phyloP scores from a whole-genome alignment of 2,797 vertebrate species.

The Lutjanus campechanus region DNA sequence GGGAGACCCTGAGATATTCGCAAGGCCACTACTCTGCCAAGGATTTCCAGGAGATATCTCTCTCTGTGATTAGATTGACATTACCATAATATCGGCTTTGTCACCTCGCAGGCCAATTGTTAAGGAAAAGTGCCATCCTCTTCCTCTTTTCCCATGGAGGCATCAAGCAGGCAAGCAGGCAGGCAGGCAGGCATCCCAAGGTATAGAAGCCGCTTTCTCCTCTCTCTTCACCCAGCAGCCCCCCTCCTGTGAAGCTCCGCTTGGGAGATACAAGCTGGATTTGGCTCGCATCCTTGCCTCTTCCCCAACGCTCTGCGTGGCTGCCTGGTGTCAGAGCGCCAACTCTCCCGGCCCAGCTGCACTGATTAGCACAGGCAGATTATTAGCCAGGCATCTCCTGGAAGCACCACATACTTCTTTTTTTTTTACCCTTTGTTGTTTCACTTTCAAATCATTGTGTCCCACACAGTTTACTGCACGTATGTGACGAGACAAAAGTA shows the following conservation, averaged over 20 bases:
- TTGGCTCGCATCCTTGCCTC: conserved; percentile 83
- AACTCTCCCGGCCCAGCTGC: conserved; percentile 90
- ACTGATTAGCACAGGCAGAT: conserved; percentile 91
- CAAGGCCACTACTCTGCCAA: conserved; percentile 66
- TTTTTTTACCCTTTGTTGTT: conserved; percentile 63
- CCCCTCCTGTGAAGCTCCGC: conserved; percentile 71
- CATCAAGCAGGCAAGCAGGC: conserved; percentile 58
- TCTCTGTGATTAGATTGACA: conserved; percentile 82
- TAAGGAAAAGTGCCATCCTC: conserved; percentile 72
- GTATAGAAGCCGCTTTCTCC: conserved; percentile 76
- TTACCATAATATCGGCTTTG: conserved; percentile 87
- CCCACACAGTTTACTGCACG: conserved; percentile 36
- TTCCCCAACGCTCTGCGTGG: conserved; percentile 85
- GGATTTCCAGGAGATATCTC: conserved; percentile 73
- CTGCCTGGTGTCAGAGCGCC: conserved; percentile 88
- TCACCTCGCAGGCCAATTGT: conserved; percentile 82
- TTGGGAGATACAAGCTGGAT: conserved; percentile 89
- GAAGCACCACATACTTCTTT: conserved; percentile 76
- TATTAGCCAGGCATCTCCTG: conserved; percentile 94
- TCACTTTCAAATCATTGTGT: conserved; percentile 60
- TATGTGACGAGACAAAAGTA: conserved; percentile 78
- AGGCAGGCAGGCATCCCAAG: conserved; percentile 67
- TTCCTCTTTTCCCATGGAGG: conserved; percentile 66
- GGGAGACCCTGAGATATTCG: conserved; percentile 68
- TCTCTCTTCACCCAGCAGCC: conserved; percentile 55